Conservation (phyloP, 2,113 vertebrate genomes). For the Poeciliopsis turrubarensis region DNA sequence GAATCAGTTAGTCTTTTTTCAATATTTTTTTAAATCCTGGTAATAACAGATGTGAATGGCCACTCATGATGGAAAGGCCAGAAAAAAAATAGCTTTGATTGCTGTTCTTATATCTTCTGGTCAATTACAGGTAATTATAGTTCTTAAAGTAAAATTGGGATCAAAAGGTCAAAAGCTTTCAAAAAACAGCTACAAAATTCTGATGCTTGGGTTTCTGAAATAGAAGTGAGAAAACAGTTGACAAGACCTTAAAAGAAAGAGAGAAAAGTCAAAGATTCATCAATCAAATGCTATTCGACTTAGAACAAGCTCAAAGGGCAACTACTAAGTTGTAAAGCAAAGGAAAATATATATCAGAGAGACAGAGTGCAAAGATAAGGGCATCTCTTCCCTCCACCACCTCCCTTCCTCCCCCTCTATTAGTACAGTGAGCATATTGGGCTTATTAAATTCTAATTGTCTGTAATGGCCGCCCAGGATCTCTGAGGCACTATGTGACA, state of each 20-base stretch:
- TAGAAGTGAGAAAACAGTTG: slow-evolving; percentile 48
- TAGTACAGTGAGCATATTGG: slow-evolving; percentile 76
- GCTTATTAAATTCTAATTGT: slow-evolving; percentile 79
- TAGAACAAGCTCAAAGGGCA: slow-evolving; percentile 58
- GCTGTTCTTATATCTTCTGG: too few relatives aligned
- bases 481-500: slow-evolving; percentile 66
- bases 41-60: neutral
- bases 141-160: neutral
- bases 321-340: slow-evolving; percentile 56
- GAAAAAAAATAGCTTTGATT: too few relatives aligned
- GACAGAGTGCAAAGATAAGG: slow-evolving; percentile 35
- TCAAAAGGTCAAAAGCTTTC: neutral
- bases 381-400: slow-evolving; percentile 11
- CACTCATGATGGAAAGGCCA: neutral
- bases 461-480: slow-evolving; percentile 68
- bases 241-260: neutral
- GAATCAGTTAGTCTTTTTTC: too few relatives aligned
- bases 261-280: slow-evolving; percentile 39
- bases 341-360: slow-evolving; percentile 49
- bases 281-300: slow-evolving; percentile 54
- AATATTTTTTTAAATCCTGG: neutral
- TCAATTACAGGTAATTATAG: neutral
- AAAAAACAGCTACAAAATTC: neutral
- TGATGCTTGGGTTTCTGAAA: slow-evolving; percentile 10
- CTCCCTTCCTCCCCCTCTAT: slow-evolving; percentile 57